A percentile compares a stretch with the other conserved stretches of the same genome.
Evolutionary conservation across 2,888 invertebrate genomes (phyloP).

Genomic region (Drosophila neutralis): DNA sequence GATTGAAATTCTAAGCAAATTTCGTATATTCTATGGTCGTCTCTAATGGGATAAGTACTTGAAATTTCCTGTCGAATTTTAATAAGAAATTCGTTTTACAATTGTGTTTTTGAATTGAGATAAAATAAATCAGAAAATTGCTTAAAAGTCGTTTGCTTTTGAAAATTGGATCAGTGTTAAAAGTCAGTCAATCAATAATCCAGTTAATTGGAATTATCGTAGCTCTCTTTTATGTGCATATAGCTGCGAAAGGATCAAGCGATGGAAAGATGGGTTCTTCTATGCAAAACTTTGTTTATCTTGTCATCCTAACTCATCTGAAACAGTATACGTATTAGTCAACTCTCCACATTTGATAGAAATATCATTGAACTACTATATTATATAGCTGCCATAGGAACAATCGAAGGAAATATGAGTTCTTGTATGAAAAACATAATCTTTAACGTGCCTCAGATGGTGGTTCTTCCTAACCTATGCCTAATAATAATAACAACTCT

Average conservation of each 20-base stretch:
- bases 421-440: background rate
- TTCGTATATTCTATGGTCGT: background rate
- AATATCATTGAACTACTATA: background rate
- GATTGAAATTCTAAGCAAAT: background rate
- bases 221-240: no score
- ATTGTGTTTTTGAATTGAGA: background rate
- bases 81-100: background rate
- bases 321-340: background rate
- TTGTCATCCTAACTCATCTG: background rate
- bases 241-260: background rate
- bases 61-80: background rate
- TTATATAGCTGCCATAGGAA: fast-evolving
- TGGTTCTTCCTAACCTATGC: background rate
- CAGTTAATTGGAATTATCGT: background rate
- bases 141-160: no score
- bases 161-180: background rate
- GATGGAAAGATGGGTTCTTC: background rate
- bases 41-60: background rate
- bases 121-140: background rate
- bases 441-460: no score
- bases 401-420: background rate
- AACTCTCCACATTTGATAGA: background rate
- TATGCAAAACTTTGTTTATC: no score
- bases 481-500: background rate
- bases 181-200: background rate